Base-by-base conservation (phyloP, 2,888 invertebrate genomes). In the Amaurobius ferox region DNA sequence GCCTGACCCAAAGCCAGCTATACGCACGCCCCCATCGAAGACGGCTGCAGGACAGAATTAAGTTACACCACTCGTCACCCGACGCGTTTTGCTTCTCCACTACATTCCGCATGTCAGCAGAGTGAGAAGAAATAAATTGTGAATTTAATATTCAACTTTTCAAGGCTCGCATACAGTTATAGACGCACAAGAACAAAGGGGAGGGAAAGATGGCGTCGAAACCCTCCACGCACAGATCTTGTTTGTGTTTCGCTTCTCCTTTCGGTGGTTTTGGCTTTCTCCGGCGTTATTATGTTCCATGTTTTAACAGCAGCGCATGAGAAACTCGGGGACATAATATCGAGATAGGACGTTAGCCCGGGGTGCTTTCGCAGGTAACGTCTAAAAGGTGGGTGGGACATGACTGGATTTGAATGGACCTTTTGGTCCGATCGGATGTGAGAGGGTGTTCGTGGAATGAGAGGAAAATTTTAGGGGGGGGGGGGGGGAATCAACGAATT, bases 91-190 rank as follows among this genome's bases (percentile, higher is more conserved):
- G n/a, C 13, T 44, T 44, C 40, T 29, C 48, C 66, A 80, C 55
- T 26, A 16, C 62, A 62, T 73, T 79, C 40, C 28, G 44, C 62
- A 64, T 83, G 83, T 76, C 83, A 83, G 76, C 44, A 71, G 1
- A 23, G 61, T 83, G 76, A 76, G 83, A n/a, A 32, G 83, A 66
- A 83, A 83, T 83, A 83, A 83, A 83, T 83, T 83, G 83, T 83
- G 83, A 83, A 83, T 83, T 83, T 83, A 83, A 83, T 83, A 83
- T 83, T 83, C 83, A 83, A 61, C 81, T 80, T 62, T 72, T 67
- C 26, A n/a, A 70, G 28, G 67, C 19, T n/a, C n/a, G n/a, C 40
- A 40, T 70, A 40, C 44, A 30, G 32, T 70, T n/a, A 11, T 40
- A n/a, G 23, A 13, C 67, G n/a, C 35, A 19, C 19, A 1, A 67